Evolutionary conservation across 2,797 vertebrate species (phyloP).

Genomic region (Rhabdophis nuchalis): DNA sequence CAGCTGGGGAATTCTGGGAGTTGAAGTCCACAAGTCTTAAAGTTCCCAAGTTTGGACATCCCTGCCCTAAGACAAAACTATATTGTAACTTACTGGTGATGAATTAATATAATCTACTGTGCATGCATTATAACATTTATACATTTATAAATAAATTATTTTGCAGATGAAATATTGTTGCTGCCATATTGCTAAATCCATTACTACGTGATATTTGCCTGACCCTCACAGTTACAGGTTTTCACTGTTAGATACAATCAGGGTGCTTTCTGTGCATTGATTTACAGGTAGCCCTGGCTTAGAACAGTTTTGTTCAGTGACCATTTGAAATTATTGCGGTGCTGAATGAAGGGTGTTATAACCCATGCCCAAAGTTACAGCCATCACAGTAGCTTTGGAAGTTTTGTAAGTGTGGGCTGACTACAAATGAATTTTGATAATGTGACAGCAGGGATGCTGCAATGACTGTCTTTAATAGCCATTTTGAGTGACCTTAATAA

Average conservation of each 20-base stretch:
- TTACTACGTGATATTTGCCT: background rate
- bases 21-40: too few species aligned
- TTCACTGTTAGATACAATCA: background rate
- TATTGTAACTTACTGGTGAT: background rate
- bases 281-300: background rate
- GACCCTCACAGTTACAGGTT: background rate
- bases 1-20: too few species aligned
- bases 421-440: background rate
- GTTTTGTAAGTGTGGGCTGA: background rate
- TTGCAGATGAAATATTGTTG: background rate
- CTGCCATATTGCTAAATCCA: background rate
- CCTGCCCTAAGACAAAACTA: background rate
- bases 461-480: background rate
- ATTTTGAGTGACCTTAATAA: background rate
- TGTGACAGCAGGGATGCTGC: background rate
- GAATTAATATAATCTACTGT: background rate
- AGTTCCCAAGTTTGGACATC: too few species aligned
- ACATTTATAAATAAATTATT: background rate
- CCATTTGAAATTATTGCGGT: background rate
- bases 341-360: background rate
- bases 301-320: background rate
- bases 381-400: background rate
- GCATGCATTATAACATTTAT: background rate
- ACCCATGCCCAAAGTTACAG: background rate
- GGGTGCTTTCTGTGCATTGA: background rate